Percentiles rank a stretch among this genome's conserved stretches.
Conservation (phyloP, 2,113 vertebrate species). For the Halcyon senegalensis region DNA sequence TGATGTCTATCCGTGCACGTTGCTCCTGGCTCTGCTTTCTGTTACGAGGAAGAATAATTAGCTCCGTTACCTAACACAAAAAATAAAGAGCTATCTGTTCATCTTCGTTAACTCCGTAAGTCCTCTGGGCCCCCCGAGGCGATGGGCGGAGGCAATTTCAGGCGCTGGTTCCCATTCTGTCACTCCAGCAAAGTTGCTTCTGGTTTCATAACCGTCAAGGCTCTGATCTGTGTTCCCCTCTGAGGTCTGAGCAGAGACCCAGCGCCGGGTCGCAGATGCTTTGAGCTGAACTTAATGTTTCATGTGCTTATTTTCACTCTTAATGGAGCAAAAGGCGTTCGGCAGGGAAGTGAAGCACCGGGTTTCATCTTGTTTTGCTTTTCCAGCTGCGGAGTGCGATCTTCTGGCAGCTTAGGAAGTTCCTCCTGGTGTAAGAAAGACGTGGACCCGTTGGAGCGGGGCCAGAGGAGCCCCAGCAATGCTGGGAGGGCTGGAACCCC, state of each 20-base stretch:
- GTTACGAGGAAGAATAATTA: neutral
- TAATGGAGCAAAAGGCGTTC: neutral
- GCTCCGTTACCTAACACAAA: neutral
- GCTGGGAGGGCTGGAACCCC: too few species aligned
- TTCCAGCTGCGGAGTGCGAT: neutral
- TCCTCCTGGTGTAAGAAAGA: neutral
- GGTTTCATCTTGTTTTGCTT: neutral
- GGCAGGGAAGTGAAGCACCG: neutral
- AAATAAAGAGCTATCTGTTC: neutral
- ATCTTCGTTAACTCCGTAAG: too few species aligned
- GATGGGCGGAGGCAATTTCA: accelerated
- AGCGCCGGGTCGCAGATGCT: neutral
- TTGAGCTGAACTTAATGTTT: neutral
- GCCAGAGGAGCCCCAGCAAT: too few species aligned
- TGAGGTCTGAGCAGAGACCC: neutral
- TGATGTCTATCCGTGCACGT: neutral
- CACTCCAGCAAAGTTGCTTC: too few species aligned
- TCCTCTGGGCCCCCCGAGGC: neutral
- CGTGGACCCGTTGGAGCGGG: too few species aligned
- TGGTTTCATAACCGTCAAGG: too few species aligned
- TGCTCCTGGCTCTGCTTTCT: neutral
- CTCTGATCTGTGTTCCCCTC: too few species aligned
- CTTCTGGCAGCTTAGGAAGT: neutral
- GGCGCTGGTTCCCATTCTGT: neutral
- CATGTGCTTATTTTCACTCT: accelerated